Evolutionary conservation across 2,888 invertebrate species (phyloP), one percentile per base, ranked within the genome.

Genomic region (Bhutanitis thaidina): DNA sequence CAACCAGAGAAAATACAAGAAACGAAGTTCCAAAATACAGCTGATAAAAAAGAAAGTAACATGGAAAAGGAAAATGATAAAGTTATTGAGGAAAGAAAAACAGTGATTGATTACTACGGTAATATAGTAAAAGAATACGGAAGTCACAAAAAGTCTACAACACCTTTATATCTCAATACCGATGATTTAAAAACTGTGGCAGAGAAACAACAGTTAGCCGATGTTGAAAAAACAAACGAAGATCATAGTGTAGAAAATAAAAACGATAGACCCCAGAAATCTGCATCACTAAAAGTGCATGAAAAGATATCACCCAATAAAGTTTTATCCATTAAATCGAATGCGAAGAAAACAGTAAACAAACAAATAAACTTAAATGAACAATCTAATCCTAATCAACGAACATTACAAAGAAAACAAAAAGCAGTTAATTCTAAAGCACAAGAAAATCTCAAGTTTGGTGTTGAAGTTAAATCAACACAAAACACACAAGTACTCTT

Each of bases 41-140:
- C 62, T 44, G 60, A 54, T 34, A 74, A 67, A 54, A 39, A 50
- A 20, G 46, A 54, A 15, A 71, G 67, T 27, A 77, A 77, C 58
- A 48, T 52, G 14, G 78, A 80, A 49, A 67, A 67, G 57, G 45
- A 60, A 43, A 67, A 72, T 32, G 75, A 88, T 61, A 85, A 85
- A 69, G 73, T 90, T 25, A 87, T 87, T 43, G 94, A 94, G 59
- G 94, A 93, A 74, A 91, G 92, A 0, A 92, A 90, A 71, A 93
- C 93, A 0, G 93, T 94, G 0, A 93, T 94, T 12, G 94, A 95
- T 79, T 94, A 95, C 70, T 96, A 96, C 64, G 94, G 94, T 13
- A 95, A 93, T 70, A 93, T 96, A 57, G 94, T 96, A 1, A 92
- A 92, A 62, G 94, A 93, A 69, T 93, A 93, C 63, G 93, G 94